Conservation (phyloP, 2,888 invertebrate species). For the Prionchulus punctatus region DNA sequence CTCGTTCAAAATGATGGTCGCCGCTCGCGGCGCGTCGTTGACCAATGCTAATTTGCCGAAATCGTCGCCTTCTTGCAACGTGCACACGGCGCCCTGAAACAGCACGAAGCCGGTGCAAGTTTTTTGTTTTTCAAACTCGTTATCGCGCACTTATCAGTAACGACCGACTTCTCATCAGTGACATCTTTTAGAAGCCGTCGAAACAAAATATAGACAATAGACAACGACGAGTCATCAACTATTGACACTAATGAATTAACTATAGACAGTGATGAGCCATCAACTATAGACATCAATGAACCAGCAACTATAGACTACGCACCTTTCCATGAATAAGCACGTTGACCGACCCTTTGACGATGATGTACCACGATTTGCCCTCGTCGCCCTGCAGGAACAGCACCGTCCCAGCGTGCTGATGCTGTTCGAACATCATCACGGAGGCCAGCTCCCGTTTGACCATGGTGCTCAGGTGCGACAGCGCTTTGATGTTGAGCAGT, state of each 20-base stretch:
- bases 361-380: constrained; percentile 66
- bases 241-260: background rate
- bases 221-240: background rate
- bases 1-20: constrained; percentile 61
- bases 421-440: constrained; percentile 61
- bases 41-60: constrained; percentile 69
- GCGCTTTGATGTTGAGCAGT: constrained; percentile 58
- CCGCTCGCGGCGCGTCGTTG: constrained; percentile 66
- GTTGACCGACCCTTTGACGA: constrained; percentile 62
- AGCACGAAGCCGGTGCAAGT: constrained; percentile 6
- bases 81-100: constrained; percentile 53
- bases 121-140: background rate
- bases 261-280: no score
- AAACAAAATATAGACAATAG: background rate
- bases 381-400: constrained; percentile 51
- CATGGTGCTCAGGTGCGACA: constrained; percentile 61
- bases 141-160: background rate
- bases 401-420: constrained; percentile 56
- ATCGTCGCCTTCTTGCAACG: constrained; percentile 65
- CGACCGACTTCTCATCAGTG: background rate
- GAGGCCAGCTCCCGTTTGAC: constrained; percentile 62
- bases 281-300: background rate
- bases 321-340: constrained; percentile 63
- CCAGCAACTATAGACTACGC: constrained; percentile 12
- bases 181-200: background rate